phyloP scores from a whole-genome alignment of 2,888 invertebrate species.

The Dicroscelio sp. region DNA sequence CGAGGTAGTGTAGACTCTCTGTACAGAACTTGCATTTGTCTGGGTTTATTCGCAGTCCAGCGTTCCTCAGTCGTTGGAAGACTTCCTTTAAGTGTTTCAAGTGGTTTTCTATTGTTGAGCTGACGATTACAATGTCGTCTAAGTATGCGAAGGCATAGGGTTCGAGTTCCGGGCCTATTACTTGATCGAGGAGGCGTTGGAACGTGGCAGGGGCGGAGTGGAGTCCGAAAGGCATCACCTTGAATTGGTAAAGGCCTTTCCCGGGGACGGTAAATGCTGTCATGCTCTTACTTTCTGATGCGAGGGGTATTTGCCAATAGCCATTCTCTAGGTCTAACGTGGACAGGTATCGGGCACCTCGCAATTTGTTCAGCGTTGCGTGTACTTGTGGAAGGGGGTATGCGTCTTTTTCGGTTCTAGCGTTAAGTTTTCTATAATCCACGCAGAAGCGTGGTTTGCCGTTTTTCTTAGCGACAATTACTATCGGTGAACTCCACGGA shows the following conservation, averaged over 20 bases:
- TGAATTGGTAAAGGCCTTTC: conserved; percentile 86
- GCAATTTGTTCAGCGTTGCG: conserved; percentile 28
- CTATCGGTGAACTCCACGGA: conserved; percentile 46
- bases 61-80: background rate
- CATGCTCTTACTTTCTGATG: background rate
- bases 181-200: background rate
- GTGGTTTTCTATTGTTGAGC: background rate
- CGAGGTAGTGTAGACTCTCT: too few relatives aligned
- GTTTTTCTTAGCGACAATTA: conserved; percentile 40
- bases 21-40: too few relatives aligned
- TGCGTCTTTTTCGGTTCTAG: conserved; percentile 13
- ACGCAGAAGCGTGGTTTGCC: background rate
- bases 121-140: conserved; percentile 53
- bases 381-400: conserved; percentile 3
- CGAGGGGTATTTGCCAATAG: conserved; percentile 2
- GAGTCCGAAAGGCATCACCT: conserved; percentile 61
- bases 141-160: conserved; percentile 84
- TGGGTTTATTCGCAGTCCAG: too few relatives aligned
- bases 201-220: conserved; percentile 28
- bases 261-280: conserved; percentile 29
- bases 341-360: too few relatives aligned
- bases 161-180: conserved; percentile 57
- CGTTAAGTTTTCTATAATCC: background rate
- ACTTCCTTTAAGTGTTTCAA: background rate
- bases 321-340: background rate